phyloP scores from a whole-genome alignment of 2,113 vertebrate species.

The Baryphthengus martii region DNA sequence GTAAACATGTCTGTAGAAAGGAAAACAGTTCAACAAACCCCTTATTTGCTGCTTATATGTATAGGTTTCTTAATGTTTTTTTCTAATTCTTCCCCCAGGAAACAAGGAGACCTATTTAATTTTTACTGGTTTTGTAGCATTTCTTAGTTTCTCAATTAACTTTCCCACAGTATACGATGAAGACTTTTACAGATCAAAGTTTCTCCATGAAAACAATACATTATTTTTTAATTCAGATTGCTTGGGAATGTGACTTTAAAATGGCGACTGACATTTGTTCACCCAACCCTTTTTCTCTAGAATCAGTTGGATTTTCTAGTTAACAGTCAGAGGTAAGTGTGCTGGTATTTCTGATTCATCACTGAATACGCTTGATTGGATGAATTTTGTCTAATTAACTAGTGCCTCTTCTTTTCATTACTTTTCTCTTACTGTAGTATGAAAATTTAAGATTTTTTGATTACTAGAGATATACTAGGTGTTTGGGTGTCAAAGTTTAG shows the following conservation, averaged over 20 bases:
- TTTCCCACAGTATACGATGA: background rate
- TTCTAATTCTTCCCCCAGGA: background rate
- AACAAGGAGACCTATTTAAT: background rate
- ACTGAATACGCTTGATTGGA: background rate
- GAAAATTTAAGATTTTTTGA: background rate
- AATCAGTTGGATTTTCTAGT: background rate
- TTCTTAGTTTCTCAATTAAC: background rate
- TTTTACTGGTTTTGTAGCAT: background rate
- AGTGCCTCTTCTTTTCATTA: background rate
- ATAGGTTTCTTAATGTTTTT: background rate
- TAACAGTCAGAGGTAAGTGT: background rate
- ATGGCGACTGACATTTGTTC: background rate
- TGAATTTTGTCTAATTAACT: background rate
- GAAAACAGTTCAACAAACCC: background rate
- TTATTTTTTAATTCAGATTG: background rate
- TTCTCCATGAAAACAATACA: background rate
- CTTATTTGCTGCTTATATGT: background rate
- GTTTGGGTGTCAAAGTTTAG: background rate
- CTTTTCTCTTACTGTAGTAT: background rate
- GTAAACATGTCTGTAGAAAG: background rate
- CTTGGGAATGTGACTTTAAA: background rate
- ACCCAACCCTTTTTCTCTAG: background rate
- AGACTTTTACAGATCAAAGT: background rate
- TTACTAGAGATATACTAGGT: background rate
- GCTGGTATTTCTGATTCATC: background rate